Percentiles rank a stretch among this genome's conserved stretches.
Conservation (phyloP, 2,888 invertebrate genomes). For the Choristoneura rosaceana region DNA sequence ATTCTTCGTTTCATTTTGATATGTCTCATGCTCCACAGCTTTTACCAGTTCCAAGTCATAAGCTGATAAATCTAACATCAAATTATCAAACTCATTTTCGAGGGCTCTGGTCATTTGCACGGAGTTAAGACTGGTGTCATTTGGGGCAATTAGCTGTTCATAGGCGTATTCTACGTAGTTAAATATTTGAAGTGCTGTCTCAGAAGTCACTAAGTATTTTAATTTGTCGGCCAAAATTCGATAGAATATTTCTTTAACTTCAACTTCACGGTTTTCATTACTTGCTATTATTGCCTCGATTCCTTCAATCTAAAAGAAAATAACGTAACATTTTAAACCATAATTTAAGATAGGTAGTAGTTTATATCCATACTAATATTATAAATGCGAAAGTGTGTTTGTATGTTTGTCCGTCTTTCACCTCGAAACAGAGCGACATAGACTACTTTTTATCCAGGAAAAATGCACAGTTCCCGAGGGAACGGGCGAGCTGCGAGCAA, state of each 20-base stretch:
- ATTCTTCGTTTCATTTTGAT: slow-evolving; percentile 64
- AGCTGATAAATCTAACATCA: slow-evolving; percentile 72
- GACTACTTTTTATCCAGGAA: no score
- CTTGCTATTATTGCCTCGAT: slow-evolving; percentile 64
- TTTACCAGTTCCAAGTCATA: slow-evolving; percentile 71
- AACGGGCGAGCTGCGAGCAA: no score
- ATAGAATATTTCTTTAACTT: slow-evolving; percentile 72
- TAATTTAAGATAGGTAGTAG: no score
- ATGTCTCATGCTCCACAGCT: slow-evolving; percentile 71
- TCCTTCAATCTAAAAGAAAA: slow-evolving; percentile 64
- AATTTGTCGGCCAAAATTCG: slow-evolving; percentile 76
- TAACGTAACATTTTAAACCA: not conserved
- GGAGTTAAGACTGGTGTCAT: slow-evolving; percentile 85
- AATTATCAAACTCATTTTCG: slow-evolving; percentile 80
- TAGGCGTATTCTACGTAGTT: slow-evolving; percentile 89
- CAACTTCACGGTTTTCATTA: slow-evolving; percentile 66
- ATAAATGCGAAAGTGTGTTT: no score
- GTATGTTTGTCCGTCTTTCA: no score
- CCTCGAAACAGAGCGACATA: no score
- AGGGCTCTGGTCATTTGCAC: slow-evolving; percentile 87
- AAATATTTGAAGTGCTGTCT: slow-evolving; percentile 85
- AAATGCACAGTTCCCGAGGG: no score
- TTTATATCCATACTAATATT: no score
- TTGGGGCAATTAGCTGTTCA: slow-evolving; percentile 86
- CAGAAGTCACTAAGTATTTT: slow-evolving; percentile 84